Percentiles rank a stretch among this genome's conserved stretches.
Conservation (phyloP, 2,888 invertebrate genomes). For the Mythimna loreyi region DNA sequence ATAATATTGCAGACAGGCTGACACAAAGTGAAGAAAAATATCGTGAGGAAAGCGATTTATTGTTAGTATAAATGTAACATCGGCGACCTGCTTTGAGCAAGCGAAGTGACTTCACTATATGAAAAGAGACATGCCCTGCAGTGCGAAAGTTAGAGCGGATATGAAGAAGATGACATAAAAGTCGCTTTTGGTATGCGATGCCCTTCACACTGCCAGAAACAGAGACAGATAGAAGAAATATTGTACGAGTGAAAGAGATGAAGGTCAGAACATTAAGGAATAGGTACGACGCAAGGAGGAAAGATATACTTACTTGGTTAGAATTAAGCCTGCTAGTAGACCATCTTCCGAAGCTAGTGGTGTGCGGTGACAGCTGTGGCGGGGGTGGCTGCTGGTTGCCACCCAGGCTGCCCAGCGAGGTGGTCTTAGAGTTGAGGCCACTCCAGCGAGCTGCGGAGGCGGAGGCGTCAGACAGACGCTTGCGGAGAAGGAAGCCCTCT, state of each 20-base stretch:
- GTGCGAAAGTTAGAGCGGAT: too few species aligned
- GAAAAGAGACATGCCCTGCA: neutral
- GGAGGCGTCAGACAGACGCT: conserved; percentile 93
- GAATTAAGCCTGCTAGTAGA: conserved; percentile 94
- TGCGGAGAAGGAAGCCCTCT: conserved; percentile 95
- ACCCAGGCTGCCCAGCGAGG: conserved; percentile 95
- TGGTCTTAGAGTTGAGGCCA: conserved; percentile 96
- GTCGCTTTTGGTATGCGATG: too few species aligned
- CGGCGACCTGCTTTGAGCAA: neutral
- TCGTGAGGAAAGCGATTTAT: neutral
- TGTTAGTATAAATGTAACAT: neutral
- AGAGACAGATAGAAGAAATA: too few species aligned
- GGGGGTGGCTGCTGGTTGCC: conserved; percentile 91
- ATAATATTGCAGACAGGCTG: neutral
- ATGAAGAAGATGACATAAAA: too few species aligned
- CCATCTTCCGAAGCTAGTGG: conserved; percentile 92
- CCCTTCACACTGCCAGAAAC: too few species aligned
- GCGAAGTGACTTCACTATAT: neutral
- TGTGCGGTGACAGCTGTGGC: conserved; percentile 87
- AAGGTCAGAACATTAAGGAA: too few species aligned
- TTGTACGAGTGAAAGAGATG: too few species aligned
- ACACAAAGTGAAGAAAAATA: neutral
- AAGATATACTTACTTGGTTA: conserved; percentile 85
- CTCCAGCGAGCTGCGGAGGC: conserved; percentile 91
- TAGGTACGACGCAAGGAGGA: too few species aligned